Percentiles rank a stretch among this genome's conserved stretches.
These are phyloP conservation scores for Gastrophysa polygoni DNA, from an alignment of 2,888 invertebrate species.

Conservation along the genomic window DNA sequence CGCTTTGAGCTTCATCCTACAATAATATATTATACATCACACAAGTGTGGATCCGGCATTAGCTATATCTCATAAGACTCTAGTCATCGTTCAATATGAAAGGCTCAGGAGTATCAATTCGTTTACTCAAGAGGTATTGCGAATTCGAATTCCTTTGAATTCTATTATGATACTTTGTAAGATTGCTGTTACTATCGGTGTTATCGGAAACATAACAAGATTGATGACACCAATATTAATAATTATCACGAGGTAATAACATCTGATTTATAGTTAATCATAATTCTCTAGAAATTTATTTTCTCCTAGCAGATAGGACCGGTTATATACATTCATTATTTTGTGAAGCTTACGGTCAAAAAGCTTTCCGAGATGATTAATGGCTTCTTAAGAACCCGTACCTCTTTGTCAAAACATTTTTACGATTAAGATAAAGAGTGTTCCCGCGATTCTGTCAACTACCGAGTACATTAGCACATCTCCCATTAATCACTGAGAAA, in stretches of 20 bases:
- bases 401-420: not conserved
- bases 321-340: not conserved
- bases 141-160: too few species aligned
- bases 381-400: conserved; percentile 6
- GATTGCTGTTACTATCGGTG: not conserved
- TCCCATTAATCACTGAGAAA: conserved; percentile 8
- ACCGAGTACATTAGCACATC: conserved; percentile 15
- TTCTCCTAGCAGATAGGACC: not conserved
- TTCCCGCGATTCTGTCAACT: not conserved
- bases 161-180: not conserved
- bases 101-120: too few species aligned
- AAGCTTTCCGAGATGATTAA: conserved; percentile 8
- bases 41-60: too few species aligned
- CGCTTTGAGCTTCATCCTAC: too few species aligned
- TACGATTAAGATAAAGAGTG: not conserved
- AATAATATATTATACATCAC: too few species aligned
- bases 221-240: not conserved
- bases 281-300: not conserved
- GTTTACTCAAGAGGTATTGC: too few species aligned
- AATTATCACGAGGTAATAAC: not conserved
- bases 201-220: not conserved
- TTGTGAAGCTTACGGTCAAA: not conserved
- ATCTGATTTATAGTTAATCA: not conserved
- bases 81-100: too few species aligned
- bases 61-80: too few species aligned